Evolutionary conservation across 2,888 invertebrate genomes (phyloP).

Genomic region (Andrena bicolor): DNA sequence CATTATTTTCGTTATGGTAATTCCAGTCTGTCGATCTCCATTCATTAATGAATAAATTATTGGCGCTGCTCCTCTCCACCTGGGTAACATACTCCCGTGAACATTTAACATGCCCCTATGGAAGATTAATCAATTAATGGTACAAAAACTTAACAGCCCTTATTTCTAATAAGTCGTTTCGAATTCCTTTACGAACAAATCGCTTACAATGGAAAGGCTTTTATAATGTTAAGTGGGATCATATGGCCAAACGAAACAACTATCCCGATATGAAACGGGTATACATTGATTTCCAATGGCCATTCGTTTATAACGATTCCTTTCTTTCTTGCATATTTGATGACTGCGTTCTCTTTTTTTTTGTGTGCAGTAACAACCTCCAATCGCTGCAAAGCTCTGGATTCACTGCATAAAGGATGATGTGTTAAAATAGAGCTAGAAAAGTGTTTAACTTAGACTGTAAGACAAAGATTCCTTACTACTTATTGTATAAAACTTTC

Average conservation of each 20-base stretch:
- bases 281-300: conserved; percentile 86
- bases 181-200: conserved; percentile 10
- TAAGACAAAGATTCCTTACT: conserved; percentile 86
- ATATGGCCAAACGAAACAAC: conserved; percentile 98
- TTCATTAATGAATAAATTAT: conserved; percentile 94
- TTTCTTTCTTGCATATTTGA: conserved; percentile 89
- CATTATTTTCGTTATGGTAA: conserved; percentile 95
- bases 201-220: conserved; percentile 93
- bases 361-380: conserved; percentile 91
- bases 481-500: conserved; percentile 88
- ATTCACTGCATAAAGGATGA: conserved; percentile 85
- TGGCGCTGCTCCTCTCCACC: conserved; percentile 97
- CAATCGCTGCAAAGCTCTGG: conserved; percentile 86
- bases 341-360: conserved; percentile 88
- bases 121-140: conserved; percentile 54
- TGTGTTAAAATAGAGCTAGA: not conserved
- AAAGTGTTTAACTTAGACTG: not conserved
- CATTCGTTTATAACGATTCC: conserved; percentile 88
- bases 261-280: conserved; percentile 92
- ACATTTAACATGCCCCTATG: conserved; percentile 96
- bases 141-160: too few species aligned
- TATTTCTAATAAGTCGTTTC: too few species aligned
- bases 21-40: conserved; percentile 93
- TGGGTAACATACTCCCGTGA: conserved; percentile 95
- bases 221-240: conserved; percentile 91